Evolutionary conservation across 2,888 invertebrate species (phyloP).

Genomic region (Oxytorus armatus): DNA sequence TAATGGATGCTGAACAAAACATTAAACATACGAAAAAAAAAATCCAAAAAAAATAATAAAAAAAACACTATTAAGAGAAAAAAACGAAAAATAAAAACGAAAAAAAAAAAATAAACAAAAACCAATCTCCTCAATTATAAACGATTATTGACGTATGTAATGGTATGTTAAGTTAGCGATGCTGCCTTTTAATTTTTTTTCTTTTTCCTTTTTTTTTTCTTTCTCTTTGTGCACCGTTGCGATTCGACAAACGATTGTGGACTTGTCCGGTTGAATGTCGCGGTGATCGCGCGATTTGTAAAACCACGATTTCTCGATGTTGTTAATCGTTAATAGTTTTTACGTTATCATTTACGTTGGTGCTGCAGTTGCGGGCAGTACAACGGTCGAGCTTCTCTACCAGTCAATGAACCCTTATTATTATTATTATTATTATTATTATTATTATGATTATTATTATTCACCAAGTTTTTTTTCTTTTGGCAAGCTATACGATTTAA

Average conservation of each 20-base stretch:
- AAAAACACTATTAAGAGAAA: conserved; percentile 68
- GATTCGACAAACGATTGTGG: conserved; percentile 36
- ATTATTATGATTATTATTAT: conserved; percentile 56
- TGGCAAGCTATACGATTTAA: conserved; percentile 64
- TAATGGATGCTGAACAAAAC: conserved; percentile 76
- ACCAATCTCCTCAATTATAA: conserved; percentile 81
- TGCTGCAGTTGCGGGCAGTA: conserved; percentile 71
- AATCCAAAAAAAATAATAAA: conserved; percentile 66
- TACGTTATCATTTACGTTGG: conserved; percentile 66
- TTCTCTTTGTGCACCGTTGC: conserved; percentile 21
- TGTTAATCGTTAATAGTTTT: conserved; percentile 38
- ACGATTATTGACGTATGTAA: conserved; percentile 78
- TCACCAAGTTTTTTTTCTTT: conserved; percentile 55
- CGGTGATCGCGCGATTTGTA: conserved; percentile 21
- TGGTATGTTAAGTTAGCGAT: conserved; percentile 80
- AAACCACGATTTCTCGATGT: conserved; percentile 39
- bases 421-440: conserved; percentile 59
- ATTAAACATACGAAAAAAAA: conserved; percentile 74
- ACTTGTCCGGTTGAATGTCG: no score
- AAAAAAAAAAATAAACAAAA: conserved; percentile 71
- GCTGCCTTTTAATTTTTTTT: conserved; percentile 82
- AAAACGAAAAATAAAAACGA: conserved; percentile 73
- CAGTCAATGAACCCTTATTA: conserved; percentile 56
- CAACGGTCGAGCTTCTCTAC: conserved; percentile 66
- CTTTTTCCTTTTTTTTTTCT: conserved; percentile 61